Evolutionary conservation across 2,797 vertebrate species (phyloP).

Genomic region (Staurois parvus): DNA sequence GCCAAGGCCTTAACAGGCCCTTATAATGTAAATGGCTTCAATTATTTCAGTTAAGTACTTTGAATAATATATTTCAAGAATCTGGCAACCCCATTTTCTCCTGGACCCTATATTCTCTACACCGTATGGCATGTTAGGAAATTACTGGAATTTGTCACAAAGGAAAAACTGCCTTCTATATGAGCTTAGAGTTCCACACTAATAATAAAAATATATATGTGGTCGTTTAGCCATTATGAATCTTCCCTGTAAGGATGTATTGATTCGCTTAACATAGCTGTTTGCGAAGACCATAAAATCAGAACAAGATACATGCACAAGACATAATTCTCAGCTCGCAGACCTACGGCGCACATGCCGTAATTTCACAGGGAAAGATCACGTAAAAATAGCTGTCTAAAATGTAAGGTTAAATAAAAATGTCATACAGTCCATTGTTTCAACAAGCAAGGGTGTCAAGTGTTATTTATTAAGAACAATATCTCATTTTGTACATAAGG

Average conservation of each 20-base stretch:
- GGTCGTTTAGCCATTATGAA: constrained; percentile 22
- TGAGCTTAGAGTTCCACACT: neutral
- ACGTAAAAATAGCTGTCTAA: constrained; percentile 12
- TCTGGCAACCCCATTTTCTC: too few species aligned
- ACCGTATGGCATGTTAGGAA: neutral
- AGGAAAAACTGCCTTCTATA: neutral
- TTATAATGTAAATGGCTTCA: too few species aligned
- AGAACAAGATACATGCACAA: constrained; percentile 19
- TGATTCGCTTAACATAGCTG: constrained; percentile 33
- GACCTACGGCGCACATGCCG: neutral
- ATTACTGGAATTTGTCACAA: neutral
- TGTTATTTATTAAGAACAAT: neutral
- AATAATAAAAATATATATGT: neutral
- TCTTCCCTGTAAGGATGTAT: constrained; percentile 31
- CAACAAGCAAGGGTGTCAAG: constrained; percentile 7
- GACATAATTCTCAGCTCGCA: constrained; percentile 21
- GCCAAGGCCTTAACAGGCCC: too few species aligned
- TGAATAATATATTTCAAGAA: too few species aligned
- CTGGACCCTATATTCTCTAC: too few species aligned
- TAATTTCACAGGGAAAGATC: constrained; percentile 19
- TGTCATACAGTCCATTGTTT: constrained; percentile 20
- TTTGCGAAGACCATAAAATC: constrained; percentile 33
- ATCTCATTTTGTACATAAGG: neutral
- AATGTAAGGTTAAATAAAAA: constrained; percentile 35
- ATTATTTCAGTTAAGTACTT: too few species aligned